Percentiles rank a stretch among this genome's conserved stretches.
These are phyloP conservation scores for Mycetomoellerius zeteki DNA, from an alignment of 1,140 invertebrate genomes.

Conservation along the genomic window DNA sequence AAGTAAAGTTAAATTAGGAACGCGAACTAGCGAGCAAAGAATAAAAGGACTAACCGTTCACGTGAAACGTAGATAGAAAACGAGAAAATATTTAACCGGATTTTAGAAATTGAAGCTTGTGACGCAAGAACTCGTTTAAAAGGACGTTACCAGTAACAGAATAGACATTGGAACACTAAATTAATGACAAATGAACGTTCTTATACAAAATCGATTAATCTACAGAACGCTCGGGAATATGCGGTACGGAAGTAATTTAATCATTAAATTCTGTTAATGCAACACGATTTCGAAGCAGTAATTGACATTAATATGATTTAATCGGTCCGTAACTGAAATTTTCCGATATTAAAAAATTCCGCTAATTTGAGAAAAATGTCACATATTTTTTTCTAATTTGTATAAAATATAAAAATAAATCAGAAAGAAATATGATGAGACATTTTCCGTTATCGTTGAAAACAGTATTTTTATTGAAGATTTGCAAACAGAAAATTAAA, in stretches of 20 bases:
- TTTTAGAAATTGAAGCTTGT: slow-evolving; percentile 6
- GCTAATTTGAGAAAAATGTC: neutral
- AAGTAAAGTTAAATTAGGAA: slow-evolving; percentile 40
- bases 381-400: neutral
- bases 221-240: neutral
- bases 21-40: neutral
- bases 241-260: neutral
- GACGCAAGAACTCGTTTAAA: slow-evolving; percentile 26
- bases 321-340: neutral
- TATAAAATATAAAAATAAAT: neutral
- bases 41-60: slow-evolving; percentile 22
- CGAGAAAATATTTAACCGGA: neutral
- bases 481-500: slow-evolving; percentile 13
- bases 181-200: slow-evolving; percentile 58
- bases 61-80: slow-evolving; percentile 15
- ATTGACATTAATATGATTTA: slow-evolving; percentile 4
- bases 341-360: neutral
- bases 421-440: too few relatives aligned
- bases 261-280: neutral
- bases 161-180: slow-evolving; percentile 25
- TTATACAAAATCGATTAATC: slow-evolving; percentile 62
- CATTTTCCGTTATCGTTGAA: neutral
- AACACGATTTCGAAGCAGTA: neutral
- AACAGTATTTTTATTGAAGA: neutral
- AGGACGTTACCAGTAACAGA: slow-evolving; percentile 38